Base-by-base conservation (phyloP, 2,113 vertebrate genomes). In the Sinocyclocheilus maitianheensis region DNA sequence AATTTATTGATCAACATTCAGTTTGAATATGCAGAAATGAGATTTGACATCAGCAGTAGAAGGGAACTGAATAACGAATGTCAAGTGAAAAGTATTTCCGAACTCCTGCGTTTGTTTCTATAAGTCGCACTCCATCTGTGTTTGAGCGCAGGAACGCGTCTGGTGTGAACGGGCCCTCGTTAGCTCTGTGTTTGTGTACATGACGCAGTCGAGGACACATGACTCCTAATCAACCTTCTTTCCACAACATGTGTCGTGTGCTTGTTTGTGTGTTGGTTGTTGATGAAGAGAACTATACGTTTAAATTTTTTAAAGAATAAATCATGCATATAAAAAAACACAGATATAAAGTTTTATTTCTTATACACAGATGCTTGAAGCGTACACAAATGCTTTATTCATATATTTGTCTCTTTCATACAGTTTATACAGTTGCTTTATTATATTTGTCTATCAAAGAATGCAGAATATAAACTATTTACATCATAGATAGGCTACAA, bases 281-380 rank as follows among this genome's bases (percentile, higher is more conserved):
- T 92, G 90, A 93, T 90, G 90, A 88, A 93, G 93, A 93, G 89
- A 92, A 92, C 91, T 90, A 90, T 83, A 84, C 89, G 92, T 94
- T 94, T 91, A 92, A 93, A 94, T 95, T 95, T 95, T 92, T 94
- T 95, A 88, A 94, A 94, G 83, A 95, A 95, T 95, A 95, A 95
- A 95, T 91, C 86, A 93, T 90, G 92, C 91, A 90, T 90, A 94
- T 69, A 87, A 85, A 93, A 87, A 48, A 13, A 4, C 43, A 26
- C 37, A 24, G 6, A 34, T 1, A 16, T 53, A 8, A 40, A 46
- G 12, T 20, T 84, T 40, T 67, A 37, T 37, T 65, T 69, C 51
- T 77, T 30, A 67, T 13, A 48, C 16, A 86, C 84, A 5, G 26
- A 60, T 58, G n/a, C 24, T 12, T 65, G 11, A 53, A 24, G 46